A percentile compares a stretch with the other conserved stretches of the same genome.
phyloP scores from a whole-genome alignment of 2,888 invertebrate genomes.

The Meganola albula region DNA sequence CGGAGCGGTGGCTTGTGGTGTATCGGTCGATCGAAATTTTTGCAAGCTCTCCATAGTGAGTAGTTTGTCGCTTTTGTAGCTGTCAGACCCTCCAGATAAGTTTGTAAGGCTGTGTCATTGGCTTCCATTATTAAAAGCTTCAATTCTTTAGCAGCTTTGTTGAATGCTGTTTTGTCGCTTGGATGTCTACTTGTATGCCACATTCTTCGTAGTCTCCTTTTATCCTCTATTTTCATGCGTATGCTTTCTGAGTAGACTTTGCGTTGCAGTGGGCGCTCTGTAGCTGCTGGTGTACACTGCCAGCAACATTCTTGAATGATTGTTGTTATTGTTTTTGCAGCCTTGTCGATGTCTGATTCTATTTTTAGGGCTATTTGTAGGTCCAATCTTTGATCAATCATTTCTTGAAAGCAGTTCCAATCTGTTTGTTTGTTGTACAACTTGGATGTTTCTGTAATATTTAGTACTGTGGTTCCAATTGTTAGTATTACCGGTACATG shows the following conservation, averaged over 20 bases:
- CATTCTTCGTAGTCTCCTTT: background rate
- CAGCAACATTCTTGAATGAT: slow-evolving; percentile 3
- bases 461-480: slow-evolving; percentile 1
- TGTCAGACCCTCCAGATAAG: too few relatives aligned
- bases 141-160: too few relatives aligned
- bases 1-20: too few relatives aligned
- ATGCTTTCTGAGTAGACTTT: background rate
- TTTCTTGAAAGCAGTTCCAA: slow-evolving; percentile 16
- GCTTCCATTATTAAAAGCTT: too few relatives aligned
- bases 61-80: too few relatives aligned
- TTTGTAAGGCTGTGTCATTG: too few relatives aligned
- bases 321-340: slow-evolving; percentile 8
- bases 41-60: too few relatives aligned
- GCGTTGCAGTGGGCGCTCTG: background rate
- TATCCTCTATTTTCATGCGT: background rate
- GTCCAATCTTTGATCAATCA: slow-evolving; percentile 8
- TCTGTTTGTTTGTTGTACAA: slow-evolving; percentile 17
- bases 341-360: slow-evolving; percentile 14
- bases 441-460: background rate
- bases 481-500: slow-evolving; percentile 7
- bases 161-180: background rate
- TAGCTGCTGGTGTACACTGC: too few relatives aligned
- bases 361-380: slow-evolving; percentile 16
- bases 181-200: background rate
- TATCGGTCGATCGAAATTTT: too few relatives aligned